Evolutionary conservation across 2,797 vertebrate genomes (phyloP).

Genomic region (Thunnus albacares): DNA sequence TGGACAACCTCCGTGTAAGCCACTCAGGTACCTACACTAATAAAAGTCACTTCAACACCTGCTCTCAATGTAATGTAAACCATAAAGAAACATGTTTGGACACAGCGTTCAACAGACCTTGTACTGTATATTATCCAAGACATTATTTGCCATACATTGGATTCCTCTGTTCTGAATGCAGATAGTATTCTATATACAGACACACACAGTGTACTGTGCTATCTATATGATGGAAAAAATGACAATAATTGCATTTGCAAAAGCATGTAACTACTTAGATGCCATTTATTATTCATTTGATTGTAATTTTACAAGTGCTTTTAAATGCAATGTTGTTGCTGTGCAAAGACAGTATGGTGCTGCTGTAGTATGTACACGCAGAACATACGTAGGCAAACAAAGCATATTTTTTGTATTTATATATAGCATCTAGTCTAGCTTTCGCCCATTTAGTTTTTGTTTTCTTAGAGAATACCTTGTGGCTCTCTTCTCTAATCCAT

Average conservation of each 20-base stretch:
- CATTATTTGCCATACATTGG: conserved; percentile 14
- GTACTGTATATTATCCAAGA: background rate
- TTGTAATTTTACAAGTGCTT: conserved; percentile 32
- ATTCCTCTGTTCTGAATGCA: conserved; percentile 30
- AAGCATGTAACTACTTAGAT: conserved; percentile 44
- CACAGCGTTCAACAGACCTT: conserved; percentile 4
- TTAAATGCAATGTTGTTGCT: background rate
- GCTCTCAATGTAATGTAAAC: conserved; percentile 47
- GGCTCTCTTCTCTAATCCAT: conserved; percentile 62
- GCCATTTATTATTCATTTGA: conserved; percentile 30
- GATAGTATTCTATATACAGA: background rate
- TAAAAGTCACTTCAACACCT: conserved; percentile 64
- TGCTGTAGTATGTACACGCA: background rate
- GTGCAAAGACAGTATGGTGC: background rate
- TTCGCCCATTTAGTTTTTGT: conserved; percentile 46
- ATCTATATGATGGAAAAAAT: background rate
- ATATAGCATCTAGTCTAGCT: conserved; percentile 24
- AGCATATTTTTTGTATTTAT: conserved; percentile 15
- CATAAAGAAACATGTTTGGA: conserved; percentile 45
- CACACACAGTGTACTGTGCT: background rate
- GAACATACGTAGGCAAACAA: background rate
- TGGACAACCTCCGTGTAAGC: conserved; percentile 73
- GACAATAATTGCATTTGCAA: conserved; percentile 19
- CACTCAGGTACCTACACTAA: conserved; percentile 66
- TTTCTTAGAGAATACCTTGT: conserved; percentile 51